These are phyloP conservation scores for Asarcornis scutulata DNA, from an alignment of 2,113 vertebrate species.

Conservation along the genomic window DNA sequence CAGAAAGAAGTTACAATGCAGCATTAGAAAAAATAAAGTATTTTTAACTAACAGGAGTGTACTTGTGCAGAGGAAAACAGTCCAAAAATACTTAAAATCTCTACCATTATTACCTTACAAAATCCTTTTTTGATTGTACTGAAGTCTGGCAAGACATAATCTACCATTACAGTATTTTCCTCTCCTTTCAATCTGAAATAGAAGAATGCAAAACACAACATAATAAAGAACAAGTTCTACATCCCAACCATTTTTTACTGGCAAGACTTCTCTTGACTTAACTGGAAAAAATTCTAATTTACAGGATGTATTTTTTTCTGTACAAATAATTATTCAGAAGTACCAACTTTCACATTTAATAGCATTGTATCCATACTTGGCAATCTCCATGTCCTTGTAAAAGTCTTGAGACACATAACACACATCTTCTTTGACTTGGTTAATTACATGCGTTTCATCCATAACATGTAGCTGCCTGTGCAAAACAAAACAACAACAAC, in stretches of 20 bases:
- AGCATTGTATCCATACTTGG: slow-evolving; percentile 83
- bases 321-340: not conserved
- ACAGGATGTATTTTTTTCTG: not conserved
- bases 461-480: slow-evolving; percentile 95
- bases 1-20: not conserved
- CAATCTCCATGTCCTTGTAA: slow-evolving; percentile 93
- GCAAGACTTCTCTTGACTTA: not conserved
- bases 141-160: slow-evolving; percentile 98
- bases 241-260: not conserved
- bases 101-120: slow-evolving; percentile 87
- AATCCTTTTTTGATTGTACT: slow-evolving; percentile 98
- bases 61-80: not conserved
- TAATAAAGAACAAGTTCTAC: not conserved
- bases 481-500: slow-evolving; percentile 22
- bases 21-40: not conserved
- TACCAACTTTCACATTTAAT: not conserved
- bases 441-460: slow-evolving; percentile 98
- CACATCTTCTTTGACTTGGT: slow-evolving; percentile 98
- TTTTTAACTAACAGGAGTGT: not conserved
- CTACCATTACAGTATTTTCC: slow-evolving; percentile 92
- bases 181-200: slow-evolving; percentile 90
- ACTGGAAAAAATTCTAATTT: not conserved
- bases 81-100: not conserved
- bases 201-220: slow-evolving; percentile 29
- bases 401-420: slow-evolving; percentile 97